A percentile compares a stretch with the other conserved stretches of the same genome.
phyloP scores from a whole-genome alignment of 2,797 vertebrate genomes.

The Propithecus perrieri region DNA sequence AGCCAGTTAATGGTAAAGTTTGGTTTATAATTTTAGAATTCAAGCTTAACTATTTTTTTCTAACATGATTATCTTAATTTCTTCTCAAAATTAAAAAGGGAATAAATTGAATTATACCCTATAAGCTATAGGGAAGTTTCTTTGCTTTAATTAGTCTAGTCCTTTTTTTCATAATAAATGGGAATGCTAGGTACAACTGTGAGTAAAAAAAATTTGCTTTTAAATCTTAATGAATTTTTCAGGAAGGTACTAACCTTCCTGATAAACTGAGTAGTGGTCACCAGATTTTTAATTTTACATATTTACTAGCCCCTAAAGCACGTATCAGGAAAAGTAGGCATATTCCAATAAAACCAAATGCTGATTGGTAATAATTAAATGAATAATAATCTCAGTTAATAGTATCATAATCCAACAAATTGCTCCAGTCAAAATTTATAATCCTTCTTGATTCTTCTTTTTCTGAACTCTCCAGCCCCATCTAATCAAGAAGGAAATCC shows the following conservation, averaged over 20 bases:
- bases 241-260: neutral
- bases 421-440: too few relatives aligned
- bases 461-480: too few relatives aligned
- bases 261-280: neutral
- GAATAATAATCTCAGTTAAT: neutral
- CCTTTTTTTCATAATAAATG: neutral
- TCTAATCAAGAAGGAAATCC: neutral
- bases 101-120: neutral
- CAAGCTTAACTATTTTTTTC: neutral
- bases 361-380: neutral
- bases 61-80: neutral
- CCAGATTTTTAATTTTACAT: neutral
- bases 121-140: neutral
- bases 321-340: neutral
- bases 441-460: too few relatives aligned
- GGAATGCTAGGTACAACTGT: neutral
- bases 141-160: neutral
- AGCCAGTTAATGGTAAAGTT: neutral
- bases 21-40: neutral
- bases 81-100: neutral
- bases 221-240: conserved; percentile 24
- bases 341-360: neutral
- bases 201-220: neutral
- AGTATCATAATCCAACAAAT: neutral
- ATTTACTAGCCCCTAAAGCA: neutral